Evolutionary conservation across 2,113 vertebrate genomes (phyloP).

Genomic region (Parotia lawesii): DNA sequence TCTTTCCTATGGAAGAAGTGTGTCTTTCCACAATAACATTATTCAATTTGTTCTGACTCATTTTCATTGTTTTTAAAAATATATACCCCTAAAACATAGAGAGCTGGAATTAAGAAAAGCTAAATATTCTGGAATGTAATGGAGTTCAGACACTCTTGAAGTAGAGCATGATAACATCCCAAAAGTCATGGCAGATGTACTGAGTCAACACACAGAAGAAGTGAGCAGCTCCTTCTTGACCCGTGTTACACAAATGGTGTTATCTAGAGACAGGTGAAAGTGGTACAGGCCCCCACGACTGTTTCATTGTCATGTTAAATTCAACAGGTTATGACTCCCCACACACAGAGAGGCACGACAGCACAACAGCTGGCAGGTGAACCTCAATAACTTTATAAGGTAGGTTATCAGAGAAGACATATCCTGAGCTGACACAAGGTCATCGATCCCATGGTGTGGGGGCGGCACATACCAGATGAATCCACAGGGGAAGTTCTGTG

Average conservation of each 20-base stretch:
- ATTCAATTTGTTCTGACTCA: not conserved
- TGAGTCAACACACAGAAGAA: not conserved
- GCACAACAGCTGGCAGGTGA: not conserved
- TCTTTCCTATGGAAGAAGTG: not conserved
- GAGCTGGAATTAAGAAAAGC: not conserved
- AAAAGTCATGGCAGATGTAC: not conserved
- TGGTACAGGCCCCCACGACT: fast-evolving
- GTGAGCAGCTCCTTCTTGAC: not conserved
- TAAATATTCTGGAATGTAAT: not conserved
- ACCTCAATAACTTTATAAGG: not conserved
- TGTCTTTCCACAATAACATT: not conserved
- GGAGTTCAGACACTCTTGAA: not conserved
- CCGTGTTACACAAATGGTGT: not conserved
- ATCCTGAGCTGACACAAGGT: not conserved
- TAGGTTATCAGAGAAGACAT: not conserved
- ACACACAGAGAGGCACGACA: not conserved
- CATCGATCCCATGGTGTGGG: not conserved
- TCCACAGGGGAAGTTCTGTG: not conserved
- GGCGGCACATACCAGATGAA: not conserved
- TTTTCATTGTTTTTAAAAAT: not conserved
- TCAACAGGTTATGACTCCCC: not conserved
- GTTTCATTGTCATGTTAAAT: not conserved
- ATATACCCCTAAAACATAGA: not conserved
- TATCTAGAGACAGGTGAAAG: not conserved
- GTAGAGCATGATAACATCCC: not conserved